Evolutionary conservation across 2,888 invertebrate genomes (phyloP).

Genomic region (Hartigia nigra): DNA sequence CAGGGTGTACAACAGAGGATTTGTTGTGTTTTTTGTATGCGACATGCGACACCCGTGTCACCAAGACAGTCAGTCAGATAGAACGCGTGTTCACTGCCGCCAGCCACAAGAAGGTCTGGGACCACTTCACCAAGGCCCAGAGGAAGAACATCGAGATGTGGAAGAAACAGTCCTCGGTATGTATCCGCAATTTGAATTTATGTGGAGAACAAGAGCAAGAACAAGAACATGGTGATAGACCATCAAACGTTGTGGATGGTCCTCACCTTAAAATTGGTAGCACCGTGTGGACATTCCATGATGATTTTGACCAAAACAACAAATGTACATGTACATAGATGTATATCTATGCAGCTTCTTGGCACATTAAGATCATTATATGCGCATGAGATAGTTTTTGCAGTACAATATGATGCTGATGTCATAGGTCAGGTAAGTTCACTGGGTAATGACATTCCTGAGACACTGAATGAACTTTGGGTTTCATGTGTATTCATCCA

Average conservation of each 20-base stretch:
- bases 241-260: background rate
- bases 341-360: background rate
- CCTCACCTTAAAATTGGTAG: background rate
- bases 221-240: background rate
- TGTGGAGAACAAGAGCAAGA: background rate
- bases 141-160: conserved; percentile 98
- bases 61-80: conserved; percentile 93
- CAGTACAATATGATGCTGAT: background rate
- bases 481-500: background rate
- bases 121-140: conserved; percentile 99
- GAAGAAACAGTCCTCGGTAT: conserved; percentile 97
- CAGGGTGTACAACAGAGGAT: conserved; percentile 63
- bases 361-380: background rate
- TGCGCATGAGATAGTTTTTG: background rate
- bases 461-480: background rate
- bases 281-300: background rate
- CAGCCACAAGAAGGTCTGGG: conserved; percentile 98
- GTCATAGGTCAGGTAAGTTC: background rate
- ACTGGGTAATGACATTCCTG: background rate
- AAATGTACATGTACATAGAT: background rate
- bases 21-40: conserved; percentile 67
- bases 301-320: background rate
- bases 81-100: conserved; percentile 97
- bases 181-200: conserved; percentile 44
- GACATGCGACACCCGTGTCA: conserved; percentile 63